Base-by-base conservation (phyloP, 1,140 invertebrate genomes). In the Aphaenogaster rudis region DNA sequence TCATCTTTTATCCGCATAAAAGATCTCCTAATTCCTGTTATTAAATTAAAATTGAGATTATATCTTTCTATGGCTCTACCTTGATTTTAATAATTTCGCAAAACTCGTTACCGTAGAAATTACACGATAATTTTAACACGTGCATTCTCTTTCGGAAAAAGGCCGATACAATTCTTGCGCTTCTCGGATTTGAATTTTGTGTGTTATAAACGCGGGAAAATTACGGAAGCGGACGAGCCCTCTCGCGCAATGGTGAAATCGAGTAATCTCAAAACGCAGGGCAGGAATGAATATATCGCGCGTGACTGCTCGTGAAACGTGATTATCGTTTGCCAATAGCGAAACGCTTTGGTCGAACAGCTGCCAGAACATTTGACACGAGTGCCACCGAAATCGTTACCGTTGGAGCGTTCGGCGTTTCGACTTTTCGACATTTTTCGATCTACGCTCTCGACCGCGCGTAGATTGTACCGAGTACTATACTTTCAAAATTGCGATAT, bases 321-420 rank as follows among this genome's bases (percentile, higher is more conserved):
- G 82, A 86, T 86, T 86, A 86, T 45, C 59, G 82, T 79, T 86
- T 86, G 74, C 63, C 82, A 86, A 86, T 86, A 79, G 82, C 39
- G 76, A 86, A 86, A 86, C 39, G 82, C 82, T 78, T 78, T 61
- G 82, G 74, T 54, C 69, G 54, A 84, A 84, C 80, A 84, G 80
- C 80, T 84, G 80, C 80, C 80, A 76, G 69, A 76, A 84, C 69
- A 76, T 84, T 84, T 84, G 80, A 84, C 80, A 84, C 57, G 69
- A 84, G 28, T 84, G 57, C 69, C 45, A 84, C 80, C 69, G 42
- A 63, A 84, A 84, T 76, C 54, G 80, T 84, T 84, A 81, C 64
- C 45, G 45, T 84, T 57, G 39, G 39, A 36, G 28, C 42, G 39
- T 52, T 71, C 42, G 67, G 69, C 57, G 69, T 84, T 84, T 61